Conservation (phyloP, 2,113 vertebrate species). For the Accipiter cooperii region DNA sequence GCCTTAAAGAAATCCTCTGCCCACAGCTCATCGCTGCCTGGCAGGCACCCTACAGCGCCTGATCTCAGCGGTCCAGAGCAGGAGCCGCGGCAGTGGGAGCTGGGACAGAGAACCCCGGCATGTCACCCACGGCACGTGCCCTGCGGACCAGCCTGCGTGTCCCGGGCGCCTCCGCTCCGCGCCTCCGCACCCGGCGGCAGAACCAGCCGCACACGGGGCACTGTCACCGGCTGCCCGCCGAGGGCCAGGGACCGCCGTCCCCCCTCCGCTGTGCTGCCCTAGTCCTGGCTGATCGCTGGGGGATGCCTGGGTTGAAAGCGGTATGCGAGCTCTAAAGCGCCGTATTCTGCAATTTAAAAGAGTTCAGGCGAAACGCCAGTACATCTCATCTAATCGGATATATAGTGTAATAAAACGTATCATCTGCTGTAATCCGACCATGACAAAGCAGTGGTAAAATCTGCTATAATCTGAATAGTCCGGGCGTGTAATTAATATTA, state of each 20-base stretch:
- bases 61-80: neutral
- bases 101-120: neutral
- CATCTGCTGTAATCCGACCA: neutral
- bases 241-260: neutral
- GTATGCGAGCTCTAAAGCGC: neutral
- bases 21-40: neutral
- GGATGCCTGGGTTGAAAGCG: rapidly evolving
- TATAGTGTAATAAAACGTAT: neutral
- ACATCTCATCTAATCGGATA: neutral
- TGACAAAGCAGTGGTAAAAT: neutral
- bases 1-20: neutral
- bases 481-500: neutral
- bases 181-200: too few species aligned
- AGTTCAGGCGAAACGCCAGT: neutral
- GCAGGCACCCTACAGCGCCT: neutral
- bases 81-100: neutral
- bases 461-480: neutral
- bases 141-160: neutral
- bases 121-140: neutral
- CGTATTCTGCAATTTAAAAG: neutral
- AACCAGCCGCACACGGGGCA: neutral
- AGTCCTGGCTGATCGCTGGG: neutral
- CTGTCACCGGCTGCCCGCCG: too few species aligned
- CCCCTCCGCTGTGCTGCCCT: neutral
- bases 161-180: neutral